Conservation (phyloP, 2,888 invertebrate genomes). For the Patella depressa region DNA sequence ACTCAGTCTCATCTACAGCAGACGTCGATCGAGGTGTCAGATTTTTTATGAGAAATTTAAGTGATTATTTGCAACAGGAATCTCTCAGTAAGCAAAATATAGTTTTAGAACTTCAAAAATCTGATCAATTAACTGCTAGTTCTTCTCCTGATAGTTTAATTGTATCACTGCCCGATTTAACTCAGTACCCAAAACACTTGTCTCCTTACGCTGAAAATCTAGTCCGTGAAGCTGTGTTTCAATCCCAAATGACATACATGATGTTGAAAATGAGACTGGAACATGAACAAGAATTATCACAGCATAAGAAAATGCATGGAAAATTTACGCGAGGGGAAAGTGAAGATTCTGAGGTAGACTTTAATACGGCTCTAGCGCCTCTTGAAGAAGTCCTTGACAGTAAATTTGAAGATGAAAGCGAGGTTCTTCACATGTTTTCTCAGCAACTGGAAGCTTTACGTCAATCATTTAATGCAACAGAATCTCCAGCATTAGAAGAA, state of each 20-base stretch:
- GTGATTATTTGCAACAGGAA: slow-evolving; percentile 30
- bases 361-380: slow-evolving; percentile 51
- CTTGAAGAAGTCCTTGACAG: slow-evolving; percentile 62
- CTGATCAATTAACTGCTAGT: not conserved
- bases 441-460: slow-evolving; percentile 25
- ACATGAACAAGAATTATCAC: slow-evolving; percentile 53
- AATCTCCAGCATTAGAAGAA: slow-evolving; percentile 43
- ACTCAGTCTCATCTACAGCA: slow-evolving; percentile 8
- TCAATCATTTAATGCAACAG: not conserved
- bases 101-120: slow-evolving; percentile 26
- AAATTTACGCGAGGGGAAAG: slow-evolving; percentile 47
- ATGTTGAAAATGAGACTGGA: slow-evolving; percentile 57
- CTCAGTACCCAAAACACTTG: slow-evolving; percentile 46
- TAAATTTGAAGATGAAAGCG: slow-evolving; percentile 60
- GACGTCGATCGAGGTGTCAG: slow-evolving; percentile 33
- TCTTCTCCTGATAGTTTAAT: slow-evolving; percentile 15
- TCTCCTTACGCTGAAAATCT: slow-evolving; percentile 74
- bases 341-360: slow-evolving; percentile 53
- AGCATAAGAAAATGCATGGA: slow-evolving; percentile 49
- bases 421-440: slow-evolving; percentile 55
- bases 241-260: slow-evolving; percentile 75
- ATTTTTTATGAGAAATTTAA: slow-evolving; percentile 35
- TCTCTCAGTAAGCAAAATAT: slow-evolving; percentile 28
- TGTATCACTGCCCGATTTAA: slow-evolving; percentile 47
- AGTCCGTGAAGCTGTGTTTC: slow-evolving; percentile 82